Percentiles rank a stretch among this genome's conserved stretches.
These are phyloP conservation scores for Synodontis membranacea DNA, from an alignment of 2,113 vertebrate genomes.

Conservation along the genomic window DNA sequence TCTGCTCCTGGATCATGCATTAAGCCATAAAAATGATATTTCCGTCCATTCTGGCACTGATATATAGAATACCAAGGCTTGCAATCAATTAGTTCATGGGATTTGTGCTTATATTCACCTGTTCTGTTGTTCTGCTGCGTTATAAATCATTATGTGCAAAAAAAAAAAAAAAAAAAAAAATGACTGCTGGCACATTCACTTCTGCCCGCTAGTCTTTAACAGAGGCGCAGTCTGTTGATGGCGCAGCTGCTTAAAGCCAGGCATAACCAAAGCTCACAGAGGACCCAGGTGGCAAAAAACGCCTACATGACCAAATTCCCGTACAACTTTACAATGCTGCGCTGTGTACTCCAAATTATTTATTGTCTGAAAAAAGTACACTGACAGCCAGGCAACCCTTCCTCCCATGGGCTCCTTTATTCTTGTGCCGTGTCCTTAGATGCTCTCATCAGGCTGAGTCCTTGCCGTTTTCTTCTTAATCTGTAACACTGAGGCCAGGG, in stretches of 20 bases:
- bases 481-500: slow-evolving; percentile 35
- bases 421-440: slow-evolving; percentile 29
- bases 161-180: slow-evolving; percentile 48
- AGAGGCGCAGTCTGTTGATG: slow-evolving; percentile 14
- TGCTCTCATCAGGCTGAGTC: slow-evolving; percentile 39
- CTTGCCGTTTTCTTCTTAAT: slow-evolving; percentile 48
- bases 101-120: slow-evolving; percentile 34
- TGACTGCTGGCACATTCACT: slow-evolving; percentile 44
- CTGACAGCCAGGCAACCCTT: slow-evolving; percentile 25
- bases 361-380: slow-evolving; percentile 28
- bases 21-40: neutral
- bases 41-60: neutral
- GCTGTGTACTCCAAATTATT: slow-evolving; percentile 38
- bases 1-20: neutral
- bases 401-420: slow-evolving; percentile 4
- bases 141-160: slow-evolving; percentile 42
- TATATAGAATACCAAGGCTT: neutral
- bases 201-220: slow-evolving; percentile 8
- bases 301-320: slow-evolving; percentile 31
- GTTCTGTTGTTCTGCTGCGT: slow-evolving; percentile 37
- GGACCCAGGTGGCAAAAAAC: slow-evolving; percentile 30
- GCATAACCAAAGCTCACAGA: neutral
- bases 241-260: slow-evolving; percentile 16
- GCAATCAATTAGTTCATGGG: neutral
- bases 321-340: slow-evolving; percentile 8